These are phyloP conservation scores for Pluvialis apricaria DNA, from an alignment of 2,113 vertebrate species.

Conservation along the genomic window DNA sequence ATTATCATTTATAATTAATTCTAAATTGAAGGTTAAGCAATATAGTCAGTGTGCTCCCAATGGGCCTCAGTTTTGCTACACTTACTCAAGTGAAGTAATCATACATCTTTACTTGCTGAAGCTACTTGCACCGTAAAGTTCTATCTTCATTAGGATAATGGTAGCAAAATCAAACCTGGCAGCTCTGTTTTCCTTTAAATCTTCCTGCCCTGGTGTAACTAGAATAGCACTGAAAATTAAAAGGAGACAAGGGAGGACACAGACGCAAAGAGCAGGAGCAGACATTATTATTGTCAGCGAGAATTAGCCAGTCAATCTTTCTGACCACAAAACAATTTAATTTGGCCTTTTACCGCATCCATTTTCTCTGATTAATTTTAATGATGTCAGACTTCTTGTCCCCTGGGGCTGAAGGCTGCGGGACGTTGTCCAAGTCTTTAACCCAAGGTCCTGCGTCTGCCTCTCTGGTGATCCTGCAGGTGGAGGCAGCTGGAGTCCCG, in stretches of 20 bases:
- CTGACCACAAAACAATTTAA: constrained; percentile 39
- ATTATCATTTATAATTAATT: not conserved
- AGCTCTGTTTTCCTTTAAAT: not conserved
- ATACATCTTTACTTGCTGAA: not conserved
- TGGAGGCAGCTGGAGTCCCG: not conserved
- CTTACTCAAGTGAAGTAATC: not conserved
- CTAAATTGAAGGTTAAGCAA: not conserved
- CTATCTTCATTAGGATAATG: not conserved
- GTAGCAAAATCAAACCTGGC: not conserved
- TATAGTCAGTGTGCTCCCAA: not conserved
- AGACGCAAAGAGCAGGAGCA: not conserved
- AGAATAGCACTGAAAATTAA: constrained; percentile 24
- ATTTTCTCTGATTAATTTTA: constrained; percentile 36
- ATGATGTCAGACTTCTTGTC: not conserved
- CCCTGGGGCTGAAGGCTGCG: not conserved
- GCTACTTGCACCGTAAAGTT: not conserved
- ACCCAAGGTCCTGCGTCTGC: not conserved
- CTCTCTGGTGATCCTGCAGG: not conserved
- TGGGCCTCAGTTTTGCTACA: not conserved
- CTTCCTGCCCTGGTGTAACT: not conserved
- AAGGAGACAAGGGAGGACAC: constrained; percentile 2
- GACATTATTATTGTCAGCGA: constrained; percentile 1
- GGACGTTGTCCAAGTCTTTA: not conserved
- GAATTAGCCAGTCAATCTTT: constrained; percentile 22
- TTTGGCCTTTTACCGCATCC: constrained; percentile 24